A percentile compares a stretch with the other conserved stretches of the same genome.
Conservation (phyloP, 1,140 invertebrate species). For the Drosophila ercepeae region DNA sequence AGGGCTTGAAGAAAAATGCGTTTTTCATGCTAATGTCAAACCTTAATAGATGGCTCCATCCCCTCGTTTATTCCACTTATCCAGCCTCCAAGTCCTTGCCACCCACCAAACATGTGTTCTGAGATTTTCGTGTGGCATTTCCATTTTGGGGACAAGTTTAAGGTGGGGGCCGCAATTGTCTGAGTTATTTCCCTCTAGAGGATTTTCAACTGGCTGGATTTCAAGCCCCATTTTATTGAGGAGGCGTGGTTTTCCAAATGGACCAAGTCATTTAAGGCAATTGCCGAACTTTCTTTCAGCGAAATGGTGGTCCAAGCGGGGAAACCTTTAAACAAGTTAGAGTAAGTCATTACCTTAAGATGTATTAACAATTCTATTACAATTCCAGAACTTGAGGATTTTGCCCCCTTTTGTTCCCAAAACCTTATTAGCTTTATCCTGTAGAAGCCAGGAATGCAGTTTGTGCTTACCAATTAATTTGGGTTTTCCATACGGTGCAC, state of each 20-base stretch:
- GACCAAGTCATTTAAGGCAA: slow-evolving; percentile 4
- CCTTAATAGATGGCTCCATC: slow-evolving; percentile 56
- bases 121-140: slow-evolving; percentile 60
- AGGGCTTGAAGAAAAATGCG: slow-evolving; percentile 64
- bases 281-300: slow-evolving; percentile 15
- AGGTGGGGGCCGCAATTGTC: slow-evolving; percentile 12
- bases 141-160: slow-evolving; percentile 51
- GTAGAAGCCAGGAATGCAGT: background rate
- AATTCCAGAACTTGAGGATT: too few species aligned
- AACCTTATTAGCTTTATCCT: background rate
- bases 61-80: slow-evolving; percentile 4
- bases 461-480: slow-evolving; percentile 5
- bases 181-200: slow-evolving; percentile 69
- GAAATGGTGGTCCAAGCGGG: slow-evolving; percentile 18
- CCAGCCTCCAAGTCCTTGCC: slow-evolving; percentile 8
- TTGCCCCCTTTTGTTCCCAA: background rate
- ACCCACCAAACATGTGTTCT: slow-evolving; percentile 53
- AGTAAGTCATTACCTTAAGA: background rate
- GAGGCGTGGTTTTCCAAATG: slow-evolving; percentile 3
- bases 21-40: slow-evolving; percentile 77
- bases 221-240: slow-evolving; percentile 11
- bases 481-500: background rate
- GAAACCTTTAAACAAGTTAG: background rate
- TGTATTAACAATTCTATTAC: too few species aligned
- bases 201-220: slow-evolving; percentile 38